These are phyloP conservation scores for Cyphomyrus plagiostoma DNA, from an alignment of 2,113 vertebrate genomes.

Conservation along the genomic window DNA sequence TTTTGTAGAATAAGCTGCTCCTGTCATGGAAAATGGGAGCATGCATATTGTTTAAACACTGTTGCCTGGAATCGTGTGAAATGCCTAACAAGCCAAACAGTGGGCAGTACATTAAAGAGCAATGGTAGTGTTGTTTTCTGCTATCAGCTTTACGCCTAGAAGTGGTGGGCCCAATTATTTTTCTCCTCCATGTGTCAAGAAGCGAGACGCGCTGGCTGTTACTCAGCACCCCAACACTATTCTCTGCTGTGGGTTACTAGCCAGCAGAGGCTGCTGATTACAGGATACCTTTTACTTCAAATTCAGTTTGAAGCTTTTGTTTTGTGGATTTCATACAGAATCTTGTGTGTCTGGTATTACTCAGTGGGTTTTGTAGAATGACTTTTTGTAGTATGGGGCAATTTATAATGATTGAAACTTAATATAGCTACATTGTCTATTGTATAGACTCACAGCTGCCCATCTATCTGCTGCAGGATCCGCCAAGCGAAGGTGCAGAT, in stretches of 20 bases:
- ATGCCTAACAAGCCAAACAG: background rate
- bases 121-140: background rate
- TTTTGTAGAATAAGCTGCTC: background rate
- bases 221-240: no score
- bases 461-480: constrained; percentile 59
- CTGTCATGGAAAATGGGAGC: background rate
- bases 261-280: background rate
- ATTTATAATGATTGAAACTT: background rate
- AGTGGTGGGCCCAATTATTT: background rate
- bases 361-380: background rate
- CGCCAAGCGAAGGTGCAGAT: constrained; percentile 93
- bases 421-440: background rate
- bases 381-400: background rate
- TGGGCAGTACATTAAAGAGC: background rate
- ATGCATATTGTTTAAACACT: background rate
- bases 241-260: background rate
- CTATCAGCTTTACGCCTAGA: background rate
- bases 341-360: background rate
- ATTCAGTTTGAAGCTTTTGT: background rate
- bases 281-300: background rate
- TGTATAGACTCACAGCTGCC: background rate
- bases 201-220: background rate
- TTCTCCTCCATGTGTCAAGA: background rate
- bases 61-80: background rate
- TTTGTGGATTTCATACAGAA: background rate